Evolutionary conservation across 1,140 invertebrate genomes (phyloP).

Genomic region (Metaphire vulgaris): DNA sequence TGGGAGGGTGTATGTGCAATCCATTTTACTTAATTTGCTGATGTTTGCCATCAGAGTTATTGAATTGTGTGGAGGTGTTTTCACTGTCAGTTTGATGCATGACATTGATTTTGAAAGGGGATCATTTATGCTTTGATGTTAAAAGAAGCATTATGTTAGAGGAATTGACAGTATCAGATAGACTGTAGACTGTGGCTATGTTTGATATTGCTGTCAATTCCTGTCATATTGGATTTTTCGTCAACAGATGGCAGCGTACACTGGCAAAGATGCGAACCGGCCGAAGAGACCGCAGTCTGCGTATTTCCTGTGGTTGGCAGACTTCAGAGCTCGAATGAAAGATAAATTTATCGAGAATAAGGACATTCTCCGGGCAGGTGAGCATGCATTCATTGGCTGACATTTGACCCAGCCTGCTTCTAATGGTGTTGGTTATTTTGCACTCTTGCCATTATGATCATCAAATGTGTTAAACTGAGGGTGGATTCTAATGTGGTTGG

Average conservation of each 20-base stretch:
- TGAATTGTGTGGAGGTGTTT: too few species aligned
- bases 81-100: slow-evolving; percentile 4
- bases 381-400: neutral
- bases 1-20: too few species aligned
- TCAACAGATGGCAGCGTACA: slow-evolving; percentile 42
- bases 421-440: too few species aligned
- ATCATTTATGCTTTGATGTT: neutral
- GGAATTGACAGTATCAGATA: neutral
- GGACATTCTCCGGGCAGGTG: slow-evolving; percentile 54
- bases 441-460: too few species aligned
- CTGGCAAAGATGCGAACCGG: slow-evolving; percentile 74
- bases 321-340: slow-evolving; percentile 76
- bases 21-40: too few species aligned
- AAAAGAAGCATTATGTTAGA: neutral
- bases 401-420: too few species aligned
- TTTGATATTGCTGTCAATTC: neutral
- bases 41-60: too few species aligned
- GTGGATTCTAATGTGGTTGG: too few species aligned
- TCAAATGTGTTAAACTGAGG: too few species aligned
- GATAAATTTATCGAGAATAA: slow-evolving; percentile 45
- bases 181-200: neutral
- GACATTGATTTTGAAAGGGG: neutral
- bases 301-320: slow-evolving; percentile 90
- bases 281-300: slow-evolving; percentile 83
- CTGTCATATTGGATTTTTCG: slow-evolving; percentile 11